Percentiles rank a stretch among this genome's conserved stretches.
Evolutionary conservation across 1,140 invertebrate genomes (phyloP).

Genomic region (Anthonomus grandis): DNA sequence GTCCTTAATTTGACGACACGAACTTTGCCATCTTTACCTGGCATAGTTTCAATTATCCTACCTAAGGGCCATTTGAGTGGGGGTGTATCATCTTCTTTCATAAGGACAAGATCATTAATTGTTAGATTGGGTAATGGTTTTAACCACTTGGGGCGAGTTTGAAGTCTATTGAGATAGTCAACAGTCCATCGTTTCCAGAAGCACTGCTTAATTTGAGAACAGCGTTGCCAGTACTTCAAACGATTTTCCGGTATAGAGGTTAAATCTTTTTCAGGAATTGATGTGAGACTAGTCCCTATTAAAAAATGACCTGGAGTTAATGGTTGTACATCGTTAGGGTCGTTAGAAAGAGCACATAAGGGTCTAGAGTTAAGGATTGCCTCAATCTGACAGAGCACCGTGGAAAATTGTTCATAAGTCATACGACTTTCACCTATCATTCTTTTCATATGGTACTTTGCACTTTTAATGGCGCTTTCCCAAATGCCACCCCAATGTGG

Average conservation of each 20-base stretch:
- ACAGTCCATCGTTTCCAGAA: constrained; percentile 35
- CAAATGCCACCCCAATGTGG: constrained; percentile 39
- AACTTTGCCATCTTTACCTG: constrained; percentile 1
- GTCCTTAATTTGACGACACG: constrained; percentile 14
- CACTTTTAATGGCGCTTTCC: constrained; percentile 36
- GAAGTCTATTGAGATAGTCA: constrained; percentile 34
- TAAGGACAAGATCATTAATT: constrained; percentile 37
- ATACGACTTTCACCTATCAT: constrained; percentile 35
- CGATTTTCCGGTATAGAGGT: constrained; percentile 20
- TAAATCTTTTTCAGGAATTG: constrained; percentile 27
- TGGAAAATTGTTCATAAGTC: constrained; percentile 39
- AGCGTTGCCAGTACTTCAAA: constrained; percentile 5
- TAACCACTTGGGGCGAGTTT: constrained; percentile 31
- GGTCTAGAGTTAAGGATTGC: constrained; percentile 44
- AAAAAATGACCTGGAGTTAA: constrained; percentile 48
- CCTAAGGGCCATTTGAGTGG: constrained; percentile 42
- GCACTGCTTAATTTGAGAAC: constrained; percentile 15
- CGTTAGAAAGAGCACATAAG: constrained; percentile 32
- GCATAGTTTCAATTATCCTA: constrained; percentile 18
- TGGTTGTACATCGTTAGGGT: constrained; percentile 32
- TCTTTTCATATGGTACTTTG: constrained; percentile 39
- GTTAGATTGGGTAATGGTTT: constrained; percentile 12
- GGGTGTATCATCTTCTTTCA: constrained; percentile 44
- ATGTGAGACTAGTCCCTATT: constrained; percentile 38
- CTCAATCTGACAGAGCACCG: constrained; percentile 34